phyloP scores from a whole-genome alignment of 2,113 vertebrate genomes.

The Eolophus roseicapilla region DNA sequence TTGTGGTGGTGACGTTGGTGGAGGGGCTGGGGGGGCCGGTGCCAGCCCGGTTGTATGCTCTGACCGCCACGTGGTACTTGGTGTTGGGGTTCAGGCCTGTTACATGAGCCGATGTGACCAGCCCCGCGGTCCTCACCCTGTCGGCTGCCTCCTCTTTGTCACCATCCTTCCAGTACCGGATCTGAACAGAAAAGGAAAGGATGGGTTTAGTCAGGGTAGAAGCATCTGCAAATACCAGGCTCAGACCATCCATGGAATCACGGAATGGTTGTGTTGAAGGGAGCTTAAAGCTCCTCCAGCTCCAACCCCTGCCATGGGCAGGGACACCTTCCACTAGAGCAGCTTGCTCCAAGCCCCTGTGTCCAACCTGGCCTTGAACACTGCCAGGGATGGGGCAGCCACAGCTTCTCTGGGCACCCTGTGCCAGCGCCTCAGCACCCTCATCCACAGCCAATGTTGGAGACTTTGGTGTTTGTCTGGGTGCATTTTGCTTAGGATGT shows the following conservation, averaged over 20 bases:
- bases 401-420: background rate
- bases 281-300: background rate
- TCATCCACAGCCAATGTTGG: background rate
- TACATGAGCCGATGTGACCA: slow-evolving; percentile 83
- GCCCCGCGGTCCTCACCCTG: slow-evolving; percentile 87
- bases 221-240: background rate
- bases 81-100: slow-evolving; percentile 87
- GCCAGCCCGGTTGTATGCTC: slow-evolving; percentile 94
- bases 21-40: slow-evolving; percentile 88
- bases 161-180: slow-evolving; percentile 93
- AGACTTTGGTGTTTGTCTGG: background rate
- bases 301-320: background rate
- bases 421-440: background rate
- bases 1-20: slow-evolving; percentile 84
- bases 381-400: background rate
- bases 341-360: no score
- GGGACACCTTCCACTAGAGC: background rate
- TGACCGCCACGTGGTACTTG: slow-evolving; percentile 87
- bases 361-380: no score
- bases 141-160: slow-evolving; percentile 92
- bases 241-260: background rate
- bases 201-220: background rate
- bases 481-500: fast-evolving
- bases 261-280: background rate
- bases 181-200: slow-evolving; percentile 62